Evolutionary conservation across 2,888 invertebrate species (phyloP).

Genomic region (Globia sparganii): DNA sequence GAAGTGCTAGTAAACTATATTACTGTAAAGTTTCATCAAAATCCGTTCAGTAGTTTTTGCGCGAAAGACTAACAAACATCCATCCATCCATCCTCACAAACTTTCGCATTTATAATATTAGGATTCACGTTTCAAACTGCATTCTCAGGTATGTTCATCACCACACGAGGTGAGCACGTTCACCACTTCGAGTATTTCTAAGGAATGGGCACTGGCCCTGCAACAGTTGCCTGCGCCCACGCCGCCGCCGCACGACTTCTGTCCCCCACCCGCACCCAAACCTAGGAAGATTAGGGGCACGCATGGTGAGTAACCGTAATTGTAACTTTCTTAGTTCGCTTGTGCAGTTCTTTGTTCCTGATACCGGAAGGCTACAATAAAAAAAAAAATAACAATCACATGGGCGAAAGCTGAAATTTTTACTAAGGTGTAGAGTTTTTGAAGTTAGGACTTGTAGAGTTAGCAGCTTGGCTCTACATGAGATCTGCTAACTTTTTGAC

Average conservation of each 20-base stretch:
- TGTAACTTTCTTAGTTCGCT: background rate
- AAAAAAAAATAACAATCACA: too few relatives aligned
- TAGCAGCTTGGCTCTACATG: too few relatives aligned
- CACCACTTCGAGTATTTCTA: slow-evolving; percentile 56
- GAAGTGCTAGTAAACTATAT: too few relatives aligned
- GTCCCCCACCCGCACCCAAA: slow-evolving; percentile 81
- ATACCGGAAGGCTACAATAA: background rate
- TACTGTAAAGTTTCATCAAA: too few relatives aligned
- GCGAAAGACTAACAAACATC: too few relatives aligned
- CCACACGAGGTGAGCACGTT: slow-evolving; percentile 57
- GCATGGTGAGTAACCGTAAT: slow-evolving; percentile 77
- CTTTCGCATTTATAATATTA: too few relatives aligned
- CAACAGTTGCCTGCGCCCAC: slow-evolving; percentile 83
- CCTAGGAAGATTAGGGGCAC: slow-evolving; percentile 86
- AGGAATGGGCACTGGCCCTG: slow-evolving; percentile 84
- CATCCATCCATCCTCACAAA: too few relatives aligned
- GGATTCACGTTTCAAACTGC: background rate
- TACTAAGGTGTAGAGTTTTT: too few relatives aligned
- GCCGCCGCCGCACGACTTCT: slow-evolving; percentile 82
- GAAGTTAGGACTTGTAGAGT: too few relatives aligned
- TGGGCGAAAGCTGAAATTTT: too few relatives aligned
- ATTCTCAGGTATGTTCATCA: slow-evolving; percentile 61
- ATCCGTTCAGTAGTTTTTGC: too few relatives aligned
- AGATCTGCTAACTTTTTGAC: too few relatives aligned
- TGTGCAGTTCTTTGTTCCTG: background rate